Conservation (phyloP, 1,140 invertebrate genomes). For the Saccostrea glomerata region DNA sequence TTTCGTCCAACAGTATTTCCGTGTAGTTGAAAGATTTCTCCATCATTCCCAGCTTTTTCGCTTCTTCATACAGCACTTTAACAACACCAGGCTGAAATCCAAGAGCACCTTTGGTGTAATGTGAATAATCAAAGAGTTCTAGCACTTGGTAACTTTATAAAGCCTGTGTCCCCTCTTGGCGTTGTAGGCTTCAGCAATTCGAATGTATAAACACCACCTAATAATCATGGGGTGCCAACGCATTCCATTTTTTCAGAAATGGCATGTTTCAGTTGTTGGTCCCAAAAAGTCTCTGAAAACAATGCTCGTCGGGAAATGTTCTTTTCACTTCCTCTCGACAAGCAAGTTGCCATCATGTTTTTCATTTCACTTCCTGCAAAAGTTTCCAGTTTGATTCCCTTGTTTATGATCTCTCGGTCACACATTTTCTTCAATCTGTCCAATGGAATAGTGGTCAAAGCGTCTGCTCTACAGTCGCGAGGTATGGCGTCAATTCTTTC, state of each 20-base stretch:
- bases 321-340: conserved; percentile 14
- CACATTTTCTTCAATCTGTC: background rate
- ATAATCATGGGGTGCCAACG: conserved; percentile 52
- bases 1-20: conserved; percentile 59
- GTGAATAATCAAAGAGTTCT: conserved; percentile 58
- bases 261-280: conserved; percentile 22
- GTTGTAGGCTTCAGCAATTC: conserved; percentile 50
- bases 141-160: conserved; percentile 44
- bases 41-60: background rate
- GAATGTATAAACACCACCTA: conserved; percentile 48
- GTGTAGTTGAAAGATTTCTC: conserved; percentile 41
- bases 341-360: conserved; percentile 28
- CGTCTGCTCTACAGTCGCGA: too few relatives aligned
- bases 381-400: conserved; percentile 12
- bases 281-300: conserved; percentile 46
- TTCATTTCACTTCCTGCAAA: conserved; percentile 13
- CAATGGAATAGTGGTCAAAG: background rate
- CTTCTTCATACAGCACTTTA: conserved; percentile 52
- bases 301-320: conserved; percentile 40
- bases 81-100: conserved; percentile 49
- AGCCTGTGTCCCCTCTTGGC: conserved; percentile 51
- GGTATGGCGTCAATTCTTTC: too few relatives aligned
- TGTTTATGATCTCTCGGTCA: conserved; percentile 1
- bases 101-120: conserved; percentile 54
- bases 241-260: conserved; percentile 37